Conservation (phyloP, 2,113 vertebrate species). For the Rattus norvegicus region DNA sequence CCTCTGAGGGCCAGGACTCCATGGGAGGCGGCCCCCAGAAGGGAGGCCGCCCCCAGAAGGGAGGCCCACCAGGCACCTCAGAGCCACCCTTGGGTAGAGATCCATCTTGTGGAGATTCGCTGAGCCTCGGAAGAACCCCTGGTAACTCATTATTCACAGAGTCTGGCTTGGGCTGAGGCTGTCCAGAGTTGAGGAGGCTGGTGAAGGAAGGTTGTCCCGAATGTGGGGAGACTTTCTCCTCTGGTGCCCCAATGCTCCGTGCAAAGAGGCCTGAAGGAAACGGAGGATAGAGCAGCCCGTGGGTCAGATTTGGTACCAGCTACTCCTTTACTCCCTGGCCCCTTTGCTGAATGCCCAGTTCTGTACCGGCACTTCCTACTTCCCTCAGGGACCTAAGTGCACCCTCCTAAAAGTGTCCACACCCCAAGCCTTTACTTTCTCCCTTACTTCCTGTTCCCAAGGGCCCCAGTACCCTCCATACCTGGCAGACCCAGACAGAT, state of each 20-base stretch:
- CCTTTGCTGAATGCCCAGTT: neutral
- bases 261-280: constrained; percentile 61
- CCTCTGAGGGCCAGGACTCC: constrained; percentile 9
- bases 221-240: constrained; percentile 44
- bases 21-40: neutral
- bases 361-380: neutral
- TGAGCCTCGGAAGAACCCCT: neutral
- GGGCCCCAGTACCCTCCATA: neutral
- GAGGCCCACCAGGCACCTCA: neutral
- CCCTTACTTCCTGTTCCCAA: neutral
- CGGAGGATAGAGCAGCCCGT: neutral
- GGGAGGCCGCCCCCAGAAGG: neutral
- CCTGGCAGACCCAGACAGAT: constrained; percentile 73
- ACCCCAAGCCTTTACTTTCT: neutral
- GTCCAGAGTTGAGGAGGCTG: neutral
- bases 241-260: constrained; percentile 18
- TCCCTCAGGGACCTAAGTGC: neutral
- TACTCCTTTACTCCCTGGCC: neutral
- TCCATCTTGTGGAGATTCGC: neutral
- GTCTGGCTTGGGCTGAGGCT: neutral
- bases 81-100: neutral
- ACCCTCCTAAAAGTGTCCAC: neutral
- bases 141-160: neutral
- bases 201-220: neutral
- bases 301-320: neutral